phyloP scores from a whole-genome alignment of 1,140 invertebrate species.

The Panulirus ornatus region DNA sequence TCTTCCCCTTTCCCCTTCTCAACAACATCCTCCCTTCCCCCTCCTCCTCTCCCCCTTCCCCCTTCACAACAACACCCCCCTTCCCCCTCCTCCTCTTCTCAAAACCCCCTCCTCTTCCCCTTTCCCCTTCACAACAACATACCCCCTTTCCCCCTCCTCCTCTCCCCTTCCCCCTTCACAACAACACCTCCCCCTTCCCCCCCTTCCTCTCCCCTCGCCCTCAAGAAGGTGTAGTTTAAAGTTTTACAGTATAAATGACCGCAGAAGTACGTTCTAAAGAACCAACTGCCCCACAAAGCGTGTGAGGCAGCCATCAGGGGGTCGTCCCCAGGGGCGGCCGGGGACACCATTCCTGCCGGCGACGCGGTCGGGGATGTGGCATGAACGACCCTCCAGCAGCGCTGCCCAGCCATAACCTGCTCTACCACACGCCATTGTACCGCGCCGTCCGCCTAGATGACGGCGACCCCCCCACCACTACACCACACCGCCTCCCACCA shows the following conservation, averaged over 20 bases:
- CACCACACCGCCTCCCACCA: too few relatives aligned
- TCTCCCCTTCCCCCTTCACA: background rate
- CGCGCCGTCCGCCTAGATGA: too few relatives aligned
- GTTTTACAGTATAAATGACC: constrained; percentile 66
- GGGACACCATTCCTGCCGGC: constrained; percentile 19
- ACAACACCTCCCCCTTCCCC: background rate
- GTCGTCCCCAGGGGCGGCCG: constrained; percentile 5
- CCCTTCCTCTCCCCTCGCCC: background rate
- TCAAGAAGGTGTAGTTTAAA: constrained; percentile 62
- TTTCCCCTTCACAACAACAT: background rate
- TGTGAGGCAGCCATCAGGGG: constrained; percentile 24
- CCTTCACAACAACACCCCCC: background rate
- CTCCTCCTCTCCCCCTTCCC: background rate
- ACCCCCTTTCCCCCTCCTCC: background rate
- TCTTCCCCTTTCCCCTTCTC: background rate
- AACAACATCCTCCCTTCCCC: background rate
- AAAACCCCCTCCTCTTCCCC: background rate
- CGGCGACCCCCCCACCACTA: too few relatives aligned
- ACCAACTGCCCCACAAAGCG: constrained; percentile 51
- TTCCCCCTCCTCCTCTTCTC: background rate
- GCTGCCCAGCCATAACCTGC: background rate
- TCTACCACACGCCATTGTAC: too few relatives aligned
- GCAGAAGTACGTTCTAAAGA: constrained; percentile 52
- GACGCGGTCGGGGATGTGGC: background rate
- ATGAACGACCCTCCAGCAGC: background rate